Evolutionary conservation across 2,113 vertebrate species (phyloP), one percentile per base, ranked within the genome.

Genomic region (Eupsittula cactorum): DNA sequence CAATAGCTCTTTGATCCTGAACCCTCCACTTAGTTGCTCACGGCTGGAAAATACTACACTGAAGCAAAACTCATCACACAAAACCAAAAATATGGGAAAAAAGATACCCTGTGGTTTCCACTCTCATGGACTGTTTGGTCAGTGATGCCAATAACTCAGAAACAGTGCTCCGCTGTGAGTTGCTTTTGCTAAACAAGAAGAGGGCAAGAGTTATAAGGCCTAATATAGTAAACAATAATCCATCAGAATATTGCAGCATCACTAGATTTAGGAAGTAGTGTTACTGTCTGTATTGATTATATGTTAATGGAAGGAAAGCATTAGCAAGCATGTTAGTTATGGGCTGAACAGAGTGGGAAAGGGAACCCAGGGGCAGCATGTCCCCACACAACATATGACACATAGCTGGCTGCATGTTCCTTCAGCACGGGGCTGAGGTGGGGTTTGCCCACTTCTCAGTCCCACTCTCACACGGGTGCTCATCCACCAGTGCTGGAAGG

Each of bases 361-460:
- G 3, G 6, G 46, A 53, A 25, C 24, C 39, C 28, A 16, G 24
- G 31, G 44, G 31, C 65, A 49, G 52, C 52, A 33, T 0, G 1
- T 37, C n/a, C 39, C 31, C 44, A 28, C 0, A 1, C 2, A 3
- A 23, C 1, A 1, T 1, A 1, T n/a, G 31, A 10, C 19, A 15
- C 0, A 0, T 2, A 16, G 23, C 28, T 33, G 53, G 28, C 75
- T 65, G 59, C 14, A 2, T 0, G 0, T 28, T 57, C 6, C 29
- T 8, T 63, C 2, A 3, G 50, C 73, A 14, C 13, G 0, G 4
- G 28, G 59, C 42, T 28, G 39, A 11, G 16, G 10, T 2, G 39
- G 20, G 18, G 8, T 42, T 62, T 80, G 31, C 64, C 33, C 39
- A 21, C 2, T 0, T 2, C 1, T 7, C 2, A 1, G 29, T 57